Base-by-base conservation (phyloP, 2,113 vertebrate genomes). In the Dipodomys ordii region DNA sequence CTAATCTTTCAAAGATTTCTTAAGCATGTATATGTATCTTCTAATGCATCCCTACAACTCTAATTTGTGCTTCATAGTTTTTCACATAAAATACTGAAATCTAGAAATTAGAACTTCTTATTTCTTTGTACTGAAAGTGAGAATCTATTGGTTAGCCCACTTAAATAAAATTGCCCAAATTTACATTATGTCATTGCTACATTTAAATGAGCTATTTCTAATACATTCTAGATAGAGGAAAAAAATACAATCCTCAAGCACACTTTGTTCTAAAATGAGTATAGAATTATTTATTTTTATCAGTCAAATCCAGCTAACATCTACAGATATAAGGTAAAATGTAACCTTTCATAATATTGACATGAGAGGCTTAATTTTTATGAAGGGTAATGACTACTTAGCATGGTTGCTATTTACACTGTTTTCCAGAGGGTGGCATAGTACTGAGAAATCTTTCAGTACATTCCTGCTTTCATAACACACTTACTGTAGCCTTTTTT, bases 131-230 rank as follows among this genome's bases (percentile, higher is more conserved):
- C 2, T 73, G 0, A 53, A n/a, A 83, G 60, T 44, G 25, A 23
- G 1, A 79, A 85, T 90, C 13, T 87, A 39, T 90, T 95, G 46
- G 39, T 85, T 93, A 92, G 78, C 6, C 3, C 44, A 71, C 20
- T 90, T 90, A 85, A 84, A 71, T 83, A 62, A 95, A 93, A 78
- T 53, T 69, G 30, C 6, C 6, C 32, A 82, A 64, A 83, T 86
- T 86, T 78, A 77, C 6, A 49, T 9, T 77, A 28, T 78, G 65
- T 64, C 3, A 35, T 76, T 64, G 2, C 49, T 91, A 83, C 23
- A 82, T 62, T 92, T 94, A 76, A 95, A 74, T 90, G 85, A 77
- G 39, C 60, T 62, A 44, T 73, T 88, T 60, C 27, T 49, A 82
- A 30, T 44, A 88, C 13, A 81, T 76, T 91, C 11, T 23, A 87